Conservation (phyloP, 2,113 vertebrate species). For the Myxocyprinus asiaticus region DNA sequence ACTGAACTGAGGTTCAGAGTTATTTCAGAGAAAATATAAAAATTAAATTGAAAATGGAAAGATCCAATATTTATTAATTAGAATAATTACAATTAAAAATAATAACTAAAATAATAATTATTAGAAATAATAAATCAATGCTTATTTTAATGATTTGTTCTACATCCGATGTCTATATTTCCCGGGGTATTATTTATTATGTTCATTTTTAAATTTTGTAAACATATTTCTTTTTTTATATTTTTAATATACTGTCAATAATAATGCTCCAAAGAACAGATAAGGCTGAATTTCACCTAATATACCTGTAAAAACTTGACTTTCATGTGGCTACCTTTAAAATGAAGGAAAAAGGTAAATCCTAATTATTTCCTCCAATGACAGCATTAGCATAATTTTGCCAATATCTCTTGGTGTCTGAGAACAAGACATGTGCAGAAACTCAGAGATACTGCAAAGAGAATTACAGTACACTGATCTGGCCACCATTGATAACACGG, state of each 20-base stretch:
- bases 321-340: too few relatives aligned
- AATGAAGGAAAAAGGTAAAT: neutral
- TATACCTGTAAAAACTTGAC: too few relatives aligned
- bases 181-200: too few relatives aligned
- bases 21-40: conserved; percentile 40
- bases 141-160: neutral
- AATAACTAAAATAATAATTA: too few relatives aligned
- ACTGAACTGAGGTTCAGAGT: conserved; percentile 26
- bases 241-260: too few relatives aligned
- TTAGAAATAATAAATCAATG: too few relatives aligned
- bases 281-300: too few relatives aligned
- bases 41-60: conserved; percentile 30
- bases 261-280: too few relatives aligned
- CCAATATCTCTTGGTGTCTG: conserved; percentile 25
- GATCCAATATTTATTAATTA: conserved; percentile 1
- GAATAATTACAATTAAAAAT: too few relatives aligned
- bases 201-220: too few relatives aligned
- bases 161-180: too few relatives aligned
- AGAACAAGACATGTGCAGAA: conserved; percentile 13
- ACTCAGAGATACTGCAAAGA: conserved; percentile 25
- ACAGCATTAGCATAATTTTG: neutral
- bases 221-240: too few relatives aligned
- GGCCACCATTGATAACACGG: conserved; percentile 37
- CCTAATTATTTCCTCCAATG: neutral
- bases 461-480: conserved; percentile 30